Conservation (phyloP, 2,888 invertebrate genomes). For the Priocnemis perturbator region DNA sequence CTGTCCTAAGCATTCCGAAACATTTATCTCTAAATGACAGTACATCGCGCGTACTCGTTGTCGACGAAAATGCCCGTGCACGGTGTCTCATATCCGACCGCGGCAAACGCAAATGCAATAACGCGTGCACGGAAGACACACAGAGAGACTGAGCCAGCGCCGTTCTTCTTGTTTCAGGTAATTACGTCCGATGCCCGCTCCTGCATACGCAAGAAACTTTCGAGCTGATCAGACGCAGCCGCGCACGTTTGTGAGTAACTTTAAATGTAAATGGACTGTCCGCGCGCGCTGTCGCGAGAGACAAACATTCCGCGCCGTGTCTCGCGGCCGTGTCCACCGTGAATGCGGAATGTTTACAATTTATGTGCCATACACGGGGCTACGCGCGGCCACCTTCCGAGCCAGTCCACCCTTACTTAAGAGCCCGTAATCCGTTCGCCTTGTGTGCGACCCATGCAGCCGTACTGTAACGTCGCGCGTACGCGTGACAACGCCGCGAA, state of each 20-base stretch:
- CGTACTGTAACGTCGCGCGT: conserved; percentile 18
- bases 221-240: not conserved
- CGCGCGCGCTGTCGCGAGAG: not conserved
- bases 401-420: conserved; percentile 19
- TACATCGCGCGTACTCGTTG: too few relatives aligned
- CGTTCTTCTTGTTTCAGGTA: conserved; percentile 56
- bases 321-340: conserved; percentile 11
- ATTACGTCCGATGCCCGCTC: conserved; percentile 11
- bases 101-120: too few relatives aligned
- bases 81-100: too few relatives aligned
- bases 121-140: too few relatives aligned
- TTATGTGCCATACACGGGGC: conserved; percentile 15
- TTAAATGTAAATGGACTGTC: conserved; percentile 36
- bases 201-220: not conserved
- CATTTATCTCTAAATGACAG: too few relatives aligned
- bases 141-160: too few relatives aligned
- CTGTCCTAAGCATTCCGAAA: too few relatives aligned
- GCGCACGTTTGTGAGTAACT: conserved; percentile 46
- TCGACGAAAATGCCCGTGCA: too few relatives aligned
- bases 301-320: conserved; percentile 1
- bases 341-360: conserved; percentile 30
- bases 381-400: too few relatives aligned
- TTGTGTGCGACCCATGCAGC: conserved; percentile 24
- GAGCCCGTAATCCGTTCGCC: conserved; percentile 35
- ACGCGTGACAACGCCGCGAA: conserved; percentile 18